These are phyloP conservation scores for Lytechinus pictus DNA, from an alignment of 35 echinoderm and acorn worm species.

Conservation along the genomic window DNA sequence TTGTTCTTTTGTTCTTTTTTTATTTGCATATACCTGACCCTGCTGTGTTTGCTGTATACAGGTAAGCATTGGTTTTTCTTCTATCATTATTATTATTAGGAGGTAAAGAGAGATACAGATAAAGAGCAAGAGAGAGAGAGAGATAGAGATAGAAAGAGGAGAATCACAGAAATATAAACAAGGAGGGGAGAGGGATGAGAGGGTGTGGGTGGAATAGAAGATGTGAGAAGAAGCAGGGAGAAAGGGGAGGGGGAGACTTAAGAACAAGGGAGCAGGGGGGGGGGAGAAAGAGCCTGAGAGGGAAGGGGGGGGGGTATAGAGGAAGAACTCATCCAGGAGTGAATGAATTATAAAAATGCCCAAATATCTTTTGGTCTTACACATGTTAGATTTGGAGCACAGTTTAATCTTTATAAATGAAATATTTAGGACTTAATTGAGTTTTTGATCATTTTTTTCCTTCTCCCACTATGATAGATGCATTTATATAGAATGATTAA, in stretches of 20 bases:
- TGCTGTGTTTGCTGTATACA: background rate
- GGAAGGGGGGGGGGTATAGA: too few species aligned
- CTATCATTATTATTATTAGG: too few species aligned
- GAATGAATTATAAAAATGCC: too few species aligned
- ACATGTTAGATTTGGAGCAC: too few species aligned
- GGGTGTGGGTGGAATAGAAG: background rate
- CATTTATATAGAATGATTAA: background rate
- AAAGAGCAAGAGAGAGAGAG: background rate
- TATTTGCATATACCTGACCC: background rate
- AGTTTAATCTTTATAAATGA: background rate
- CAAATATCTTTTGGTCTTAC: too few species aligned
- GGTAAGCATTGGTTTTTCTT: background rate
- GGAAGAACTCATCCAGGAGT: too few species aligned
- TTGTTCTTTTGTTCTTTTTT: background rate
- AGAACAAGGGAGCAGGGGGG: background rate
- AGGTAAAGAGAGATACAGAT: background rate
- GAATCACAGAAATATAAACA: background rate
- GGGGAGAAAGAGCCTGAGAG: background rate
- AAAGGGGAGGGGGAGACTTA: background rate
- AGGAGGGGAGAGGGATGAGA: background rate
- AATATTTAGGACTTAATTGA: background rate
- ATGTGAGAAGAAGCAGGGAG: background rate
- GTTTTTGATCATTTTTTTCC: background rate
- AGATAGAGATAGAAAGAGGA: background rate
- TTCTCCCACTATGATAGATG: background rate